Evolutionary conservation across 2,797 vertebrate species (phyloP).

Genomic region (Moxostoma hubbsi): DNA sequence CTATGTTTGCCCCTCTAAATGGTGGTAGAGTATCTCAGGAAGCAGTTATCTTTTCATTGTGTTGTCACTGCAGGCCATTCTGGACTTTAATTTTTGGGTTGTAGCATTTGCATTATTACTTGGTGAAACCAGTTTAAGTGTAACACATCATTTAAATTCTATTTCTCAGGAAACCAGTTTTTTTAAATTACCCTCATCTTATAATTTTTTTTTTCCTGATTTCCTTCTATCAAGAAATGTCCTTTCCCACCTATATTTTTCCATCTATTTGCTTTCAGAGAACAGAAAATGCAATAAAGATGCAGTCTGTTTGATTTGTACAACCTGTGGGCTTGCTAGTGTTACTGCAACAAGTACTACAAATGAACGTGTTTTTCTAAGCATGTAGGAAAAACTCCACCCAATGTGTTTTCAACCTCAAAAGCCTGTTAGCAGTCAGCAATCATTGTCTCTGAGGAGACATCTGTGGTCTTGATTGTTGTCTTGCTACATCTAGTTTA

Average conservation of each 20-base stretch:
- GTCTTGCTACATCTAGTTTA: slow-evolving; percentile 18
- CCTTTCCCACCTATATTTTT: background rate
- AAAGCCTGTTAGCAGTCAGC: background rate
- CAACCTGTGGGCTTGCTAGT: background rate
- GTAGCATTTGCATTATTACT: slow-evolving; percentile 13
- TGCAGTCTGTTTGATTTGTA: background rate
- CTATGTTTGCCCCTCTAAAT: too few relatives aligned
- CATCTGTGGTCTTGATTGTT: background rate
- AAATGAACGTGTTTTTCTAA: background rate
- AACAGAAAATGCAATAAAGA: background rate
- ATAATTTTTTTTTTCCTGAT: background rate
- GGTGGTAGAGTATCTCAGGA: too few relatives aligned
- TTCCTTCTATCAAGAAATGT: too few relatives aligned
- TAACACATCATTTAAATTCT: background rate
- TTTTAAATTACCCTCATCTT: background rate
- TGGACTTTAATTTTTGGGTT: slow-evolving; percentile 9
- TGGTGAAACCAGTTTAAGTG: slow-evolving; percentile 12
- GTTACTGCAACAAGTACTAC: background rate
- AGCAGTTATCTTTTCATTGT: background rate
- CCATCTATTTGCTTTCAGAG: background rate
- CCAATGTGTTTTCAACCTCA: background rate
- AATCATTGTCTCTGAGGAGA: background rate
- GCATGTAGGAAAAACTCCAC: background rate
- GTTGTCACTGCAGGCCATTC: slow-evolving; percentile 31
- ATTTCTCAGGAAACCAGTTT: background rate